Base-by-base conservation (phyloP, 2,888 invertebrate genomes). In the Nezara viridula region DNA sequence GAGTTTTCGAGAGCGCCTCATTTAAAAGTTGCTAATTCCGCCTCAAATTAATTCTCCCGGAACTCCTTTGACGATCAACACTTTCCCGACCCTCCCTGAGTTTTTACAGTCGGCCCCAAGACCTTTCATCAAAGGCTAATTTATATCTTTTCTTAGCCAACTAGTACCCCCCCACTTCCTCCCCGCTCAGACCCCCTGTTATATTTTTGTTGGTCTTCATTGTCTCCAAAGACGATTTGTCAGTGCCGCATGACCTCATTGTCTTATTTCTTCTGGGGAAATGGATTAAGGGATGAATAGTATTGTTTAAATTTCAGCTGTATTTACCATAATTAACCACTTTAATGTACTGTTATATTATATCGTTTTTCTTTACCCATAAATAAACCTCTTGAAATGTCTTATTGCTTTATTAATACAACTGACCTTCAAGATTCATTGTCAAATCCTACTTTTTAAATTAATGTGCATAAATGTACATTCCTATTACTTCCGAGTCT, bases 11-110 rank as follows among this genome's bases (percentile, higher is more conserved):
- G 81, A 47, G 81, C 81, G 81, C 81, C 88, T 88, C 88, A 88
- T 88, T 88, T 88, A 88, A 88, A 88, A 88, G 47, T 88, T 88
- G 88, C 66, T 88, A 88, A 88, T 88, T 73, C 66, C 73, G 60
- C 49, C 66, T 66, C 88, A 88, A 66, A 88, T 88, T 88, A 88
- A 88, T 66, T 47, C 88, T 49, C 66, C 88, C 73, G 27, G n/a
- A 44, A 44, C 66, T 44, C 86, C 52, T 86, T 86, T 86, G 86
- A 86, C 88, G 60, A 88, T 88, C 88, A 88, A 88, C 88, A 88
- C 88, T 88, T 73, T 81, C 44, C 81, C 27, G 37, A n/a, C n/a
- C n/a, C 66, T 37, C 66, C n/a, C 44, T 81, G 81, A 44, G 81
- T 81, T 81, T 81, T 81, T 81, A 47, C 81, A 81, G 81, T 24